A percentile compares a stretch with the other conserved stretches of the same genome.
Conservation (phyloP, 2,888 invertebrate species). For the Desoria tigrina region DNA sequence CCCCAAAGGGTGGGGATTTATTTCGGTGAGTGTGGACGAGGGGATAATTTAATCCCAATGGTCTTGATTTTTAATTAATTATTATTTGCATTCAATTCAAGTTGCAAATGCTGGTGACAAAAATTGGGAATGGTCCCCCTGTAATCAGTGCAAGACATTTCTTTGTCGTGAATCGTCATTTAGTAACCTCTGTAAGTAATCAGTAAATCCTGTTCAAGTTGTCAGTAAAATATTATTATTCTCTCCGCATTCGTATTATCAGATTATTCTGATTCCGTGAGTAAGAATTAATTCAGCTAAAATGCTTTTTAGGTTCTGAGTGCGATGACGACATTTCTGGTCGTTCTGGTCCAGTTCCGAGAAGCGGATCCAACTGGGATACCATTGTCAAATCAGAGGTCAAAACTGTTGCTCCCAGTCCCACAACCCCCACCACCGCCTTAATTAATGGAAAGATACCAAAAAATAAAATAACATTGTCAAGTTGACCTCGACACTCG, state of each 20-base stretch:
- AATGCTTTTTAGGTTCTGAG: conserved; percentile 28
- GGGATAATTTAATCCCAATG: not conserved
- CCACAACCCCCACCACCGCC: no score
- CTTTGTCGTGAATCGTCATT: conserved; percentile 35
- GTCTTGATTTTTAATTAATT: not conserved
- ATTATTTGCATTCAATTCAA: no score
- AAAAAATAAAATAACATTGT: no score
- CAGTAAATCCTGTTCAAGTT: not conserved
- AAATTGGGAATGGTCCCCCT: conserved; percentile 34
- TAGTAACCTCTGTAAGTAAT: conserved; percentile 39
- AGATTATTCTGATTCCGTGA: not conserved
- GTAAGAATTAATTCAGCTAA: not conserved
- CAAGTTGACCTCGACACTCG: no score
- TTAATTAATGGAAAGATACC: no score
- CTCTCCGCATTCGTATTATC: no score
- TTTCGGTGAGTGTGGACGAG: no score
- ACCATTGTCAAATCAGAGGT: not conserved
- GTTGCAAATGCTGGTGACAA: conserved; percentile 30
- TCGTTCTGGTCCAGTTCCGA: conserved; percentile 38
- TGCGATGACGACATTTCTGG: conserved; percentile 41
- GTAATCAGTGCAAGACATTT: conserved; percentile 36
- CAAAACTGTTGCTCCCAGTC: not conserved
- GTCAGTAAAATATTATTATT: not conserved
- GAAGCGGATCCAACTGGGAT: conserved; percentile 27
- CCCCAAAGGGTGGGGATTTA: not conserved